Evolutionary conservation across 2,113 vertebrate genomes (phyloP), one percentile per base, ranked within the genome.

Genomic region (Chascanopsetta lugubris): DNA sequence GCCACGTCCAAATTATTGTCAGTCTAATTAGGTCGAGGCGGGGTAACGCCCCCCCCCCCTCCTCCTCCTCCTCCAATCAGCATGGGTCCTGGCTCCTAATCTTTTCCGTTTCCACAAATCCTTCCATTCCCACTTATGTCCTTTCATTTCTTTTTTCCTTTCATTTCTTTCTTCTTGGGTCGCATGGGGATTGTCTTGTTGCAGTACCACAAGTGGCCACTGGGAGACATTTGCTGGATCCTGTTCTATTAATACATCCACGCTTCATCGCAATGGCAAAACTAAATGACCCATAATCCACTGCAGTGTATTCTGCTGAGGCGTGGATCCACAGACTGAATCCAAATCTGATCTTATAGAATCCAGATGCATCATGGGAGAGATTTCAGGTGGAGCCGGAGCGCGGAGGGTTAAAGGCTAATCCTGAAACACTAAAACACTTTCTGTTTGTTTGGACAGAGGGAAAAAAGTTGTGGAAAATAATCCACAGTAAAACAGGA

Each of bases 401-500:
- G 79, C 75, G 68, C 57, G 43, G 45, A 24, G 48, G 61, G 77
- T 64, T 69, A 61, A 40, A 36, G 61, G 68, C 68, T 87, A 79
- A 85, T 85, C 85, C 10, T 54, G 43, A 17, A 40, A 42, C 40
- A 42, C 11, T 8, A 42, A 42, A 42, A 42, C 17, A 9, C 20
- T 38, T 64, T 60, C 61, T 54, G 51, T 32, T 21, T 27, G 25
- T 63, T 47, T n/a, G n/a, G n/a, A n/a, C 8, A 0, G 18, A 5
- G 1, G 29, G 40, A 67, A 26, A 64, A 68, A 56, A 3, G 34
- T 15, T 6, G 38, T 40, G 5, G 38, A 55, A 61, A 75, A 76
- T 79, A 74, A 81, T 80, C 77, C 75, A 77, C 55, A 74, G 69
- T 58, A 75, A n/a, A 81, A 40, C 38, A 40, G 1, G 5, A 2